Conservation (phyloP, 1,140 invertebrate genomes). For the Sarcophaga peregrina region DNA sequence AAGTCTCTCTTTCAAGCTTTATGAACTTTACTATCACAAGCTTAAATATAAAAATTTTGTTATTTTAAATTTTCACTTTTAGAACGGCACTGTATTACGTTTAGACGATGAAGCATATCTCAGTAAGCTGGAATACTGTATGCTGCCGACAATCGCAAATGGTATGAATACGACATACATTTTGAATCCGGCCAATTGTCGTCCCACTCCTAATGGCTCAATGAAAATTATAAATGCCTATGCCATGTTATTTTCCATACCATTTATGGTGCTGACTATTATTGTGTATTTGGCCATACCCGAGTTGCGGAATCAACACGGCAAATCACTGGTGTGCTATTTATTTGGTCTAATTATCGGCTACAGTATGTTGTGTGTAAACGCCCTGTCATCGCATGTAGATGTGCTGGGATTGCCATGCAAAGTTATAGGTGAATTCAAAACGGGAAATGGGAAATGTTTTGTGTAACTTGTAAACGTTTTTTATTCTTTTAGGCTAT, state of each 20-base stretch:
- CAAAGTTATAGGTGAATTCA: conserved; percentile 49
- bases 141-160: conserved; percentile 51
- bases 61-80: conserved; percentile 14
- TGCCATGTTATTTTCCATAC: conserved; percentile 77
- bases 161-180: conserved; percentile 52
- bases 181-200: conserved; percentile 60
- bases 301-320: conserved; percentile 78
- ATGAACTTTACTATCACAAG: too few species aligned
- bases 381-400: conserved; percentile 66
- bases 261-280: conserved; percentile 78
- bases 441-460: background rate
- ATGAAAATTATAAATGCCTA: conserved; percentile 62
- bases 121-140: conserved; percentile 58
- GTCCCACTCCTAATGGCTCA: conserved; percentile 49
- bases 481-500: conserved; percentile 67
- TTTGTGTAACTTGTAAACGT: background rate
- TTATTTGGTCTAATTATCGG: conserved; percentile 73
- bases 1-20: too few species aligned
- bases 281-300: conserved; percentile 78
- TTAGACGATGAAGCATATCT: conserved; percentile 51
- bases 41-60: background rate
- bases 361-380: conserved; percentile 71
- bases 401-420: conserved; percentile 47
- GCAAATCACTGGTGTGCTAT: conserved; percentile 79
- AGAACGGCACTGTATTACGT: conserved; percentile 57